phyloP scores from a whole-genome alignment of 2,888 invertebrate genomes.

The Galerucella pusilla region DNA sequence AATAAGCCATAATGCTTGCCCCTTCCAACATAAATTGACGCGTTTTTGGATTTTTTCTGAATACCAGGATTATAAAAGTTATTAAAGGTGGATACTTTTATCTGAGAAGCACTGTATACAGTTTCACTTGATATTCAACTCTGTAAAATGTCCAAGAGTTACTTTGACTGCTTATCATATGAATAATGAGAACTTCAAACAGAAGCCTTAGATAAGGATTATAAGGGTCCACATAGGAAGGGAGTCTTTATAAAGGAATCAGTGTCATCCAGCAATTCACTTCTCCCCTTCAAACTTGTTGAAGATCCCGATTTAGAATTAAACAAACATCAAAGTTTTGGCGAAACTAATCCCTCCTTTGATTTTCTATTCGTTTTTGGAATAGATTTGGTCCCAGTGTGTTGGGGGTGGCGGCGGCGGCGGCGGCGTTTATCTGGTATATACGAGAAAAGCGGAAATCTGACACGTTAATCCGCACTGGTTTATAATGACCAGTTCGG shows the following conservation, averaged over 20 bases:
- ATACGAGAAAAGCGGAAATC: conserved; percentile 37
- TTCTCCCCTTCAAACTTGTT: conserved; percentile 23
- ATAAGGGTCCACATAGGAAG: conserved; percentile 3
- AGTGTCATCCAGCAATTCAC: conserved; percentile 15
- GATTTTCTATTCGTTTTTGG: conserved; percentile 38
- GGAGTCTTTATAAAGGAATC: conserved; percentile 10
- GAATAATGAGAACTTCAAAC: conserved; percentile 12
- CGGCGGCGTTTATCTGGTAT: conserved; percentile 23
- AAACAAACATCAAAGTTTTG: conserved; percentile 36
- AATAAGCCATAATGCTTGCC: too few species aligned
- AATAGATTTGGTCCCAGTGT: conserved; percentile 21
- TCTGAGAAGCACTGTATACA: too few species aligned
- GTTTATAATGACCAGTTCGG: conserved; percentile 48
- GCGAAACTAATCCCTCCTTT: conserved; percentile 36
- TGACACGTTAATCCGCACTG: conserved; percentile 39
- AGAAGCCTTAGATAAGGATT: conserved; percentile 9
- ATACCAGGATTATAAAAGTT: too few species aligned
- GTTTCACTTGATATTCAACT: conserved; percentile 11
- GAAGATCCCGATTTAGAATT: conserved; percentile 31
- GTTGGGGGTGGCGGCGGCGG: neutral
- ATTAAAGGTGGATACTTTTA: too few species aligned
- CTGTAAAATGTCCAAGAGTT: conserved; percentile 2
- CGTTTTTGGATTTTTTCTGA: too few species aligned
- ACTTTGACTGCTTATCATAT: conserved; percentile 19
- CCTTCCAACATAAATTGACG: too few species aligned